phyloP scores from a whole-genome alignment of 2,797 vertebrate genomes.

The Pelodytes ibericus region DNA sequence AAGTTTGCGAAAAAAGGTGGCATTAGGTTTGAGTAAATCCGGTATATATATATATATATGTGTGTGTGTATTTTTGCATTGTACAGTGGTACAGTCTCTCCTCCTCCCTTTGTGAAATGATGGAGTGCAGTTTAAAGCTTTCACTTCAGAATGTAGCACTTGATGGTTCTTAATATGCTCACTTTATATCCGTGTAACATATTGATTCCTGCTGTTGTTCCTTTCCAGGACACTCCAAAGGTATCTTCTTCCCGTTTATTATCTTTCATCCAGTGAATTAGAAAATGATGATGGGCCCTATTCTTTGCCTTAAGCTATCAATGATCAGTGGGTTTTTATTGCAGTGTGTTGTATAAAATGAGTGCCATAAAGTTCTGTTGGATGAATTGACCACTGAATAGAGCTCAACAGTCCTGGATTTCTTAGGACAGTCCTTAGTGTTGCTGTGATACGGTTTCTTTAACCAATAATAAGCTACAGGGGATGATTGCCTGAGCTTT shows the following conservation, averaged over 20 bases:
- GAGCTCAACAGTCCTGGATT: no score
- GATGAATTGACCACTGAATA: no score
- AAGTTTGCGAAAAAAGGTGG: no score
- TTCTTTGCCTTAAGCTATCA: no score
- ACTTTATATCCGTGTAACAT: constrained; percentile 27
- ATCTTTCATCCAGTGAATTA: constrained; percentile 17
- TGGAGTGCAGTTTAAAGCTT: constrained; percentile 8
- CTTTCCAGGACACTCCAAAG: neutral
- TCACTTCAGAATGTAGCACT: constrained; percentile 7
- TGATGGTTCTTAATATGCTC: constrained; percentile 12
- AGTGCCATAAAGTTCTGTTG: no score
- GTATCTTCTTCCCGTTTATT: constrained; percentile 21
- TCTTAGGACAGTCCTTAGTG: neutral
- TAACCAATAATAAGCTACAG: no score
- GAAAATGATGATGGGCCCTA: neutral
- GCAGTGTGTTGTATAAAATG: no score
- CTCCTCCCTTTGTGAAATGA: neutral
- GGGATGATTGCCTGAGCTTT: no score
- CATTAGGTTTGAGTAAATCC: no score
- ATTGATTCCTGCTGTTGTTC: constrained; percentile 17
- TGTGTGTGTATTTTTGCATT: no score
- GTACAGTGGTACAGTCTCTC: neutral
- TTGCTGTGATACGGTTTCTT: no score
- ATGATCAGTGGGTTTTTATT: no score
- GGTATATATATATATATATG: neutral